Evolutionary conservation across 2,888 invertebrate species (phyloP), one percentile per base, ranked within the genome.

Genomic region (Sminthurides aquaticus): DNA sequence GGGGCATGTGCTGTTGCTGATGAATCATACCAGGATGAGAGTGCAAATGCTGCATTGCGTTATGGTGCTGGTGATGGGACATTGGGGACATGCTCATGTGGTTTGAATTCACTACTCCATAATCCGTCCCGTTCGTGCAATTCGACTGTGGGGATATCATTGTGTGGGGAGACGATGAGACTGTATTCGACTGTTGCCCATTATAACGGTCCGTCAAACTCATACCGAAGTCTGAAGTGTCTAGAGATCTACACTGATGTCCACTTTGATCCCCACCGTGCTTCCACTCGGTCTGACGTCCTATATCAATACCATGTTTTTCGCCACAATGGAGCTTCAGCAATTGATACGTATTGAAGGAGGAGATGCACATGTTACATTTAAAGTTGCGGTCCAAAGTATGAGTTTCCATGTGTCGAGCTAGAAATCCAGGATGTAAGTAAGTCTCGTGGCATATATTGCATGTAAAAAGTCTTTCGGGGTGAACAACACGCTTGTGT

Each of bases 401-500:
- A 25, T 63, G 63, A 5, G 63, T 58, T 24, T 63, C 63, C 63
- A 63, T 63, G 22, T 63, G 63, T 24, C 63, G 63, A 27, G 63
- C 63, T 20, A 63, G 28, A 27, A 63, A 63, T 22, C 63, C 63
- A 49, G 63, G 57, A 29, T 63, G 63, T 8, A 63, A 34, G 43
- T 63, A 63, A 3, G 63, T 63, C 8, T 63, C 63, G 25, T 58
- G 57, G 34, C 63, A 63, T 3, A 63, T 58, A n/a, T 43, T 58
- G 24, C 63, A 63, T 49, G 57, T 58, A 28, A 57, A 57, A 29
- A 63, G 57, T 63, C 57, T 63, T 20, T 63, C 63, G 22, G 63
- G 58, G 27, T 62, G 62, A 26, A 62, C 48, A 18, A 49, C 49
- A 60, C 58, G n/a, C 29, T 57, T 63, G 24, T 63, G 57, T 26